phyloP scores from a whole-genome alignment of 1,140 invertebrate genomes.

The Nephila pilipes region DNA sequence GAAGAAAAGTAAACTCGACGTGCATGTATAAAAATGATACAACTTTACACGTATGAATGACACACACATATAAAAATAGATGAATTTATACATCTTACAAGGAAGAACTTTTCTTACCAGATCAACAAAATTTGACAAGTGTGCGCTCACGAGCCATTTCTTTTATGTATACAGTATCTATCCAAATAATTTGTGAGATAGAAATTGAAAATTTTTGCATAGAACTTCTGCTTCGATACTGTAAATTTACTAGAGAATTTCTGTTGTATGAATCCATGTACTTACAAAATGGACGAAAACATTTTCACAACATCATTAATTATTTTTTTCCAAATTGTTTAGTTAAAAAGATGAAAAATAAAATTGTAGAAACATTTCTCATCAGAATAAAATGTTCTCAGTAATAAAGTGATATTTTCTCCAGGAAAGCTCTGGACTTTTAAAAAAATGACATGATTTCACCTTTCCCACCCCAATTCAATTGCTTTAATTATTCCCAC shows the following conservation, averaged over 20 bases:
- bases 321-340: neutral
- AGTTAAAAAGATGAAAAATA: neutral
- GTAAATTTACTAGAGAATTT: conserved; percentile 1
- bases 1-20: conserved; percentile 2
- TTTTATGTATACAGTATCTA: neutral
- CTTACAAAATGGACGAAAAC: conserved; percentile 26
- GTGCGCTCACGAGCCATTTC: conserved; percentile 41
- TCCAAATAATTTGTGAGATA: neutral
- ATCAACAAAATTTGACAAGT: conserved; percentile 32
- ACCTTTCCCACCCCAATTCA: no score
- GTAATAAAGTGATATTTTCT: no score
- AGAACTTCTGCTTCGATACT: neutral
- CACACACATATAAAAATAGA: conserved; percentile 63
- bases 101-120: conserved; percentile 56
- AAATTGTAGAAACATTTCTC: no score
- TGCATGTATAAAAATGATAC: conserved; percentile 55
- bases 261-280: neutral
- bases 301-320: neutral
- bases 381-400: no score
- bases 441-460: no score
- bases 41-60: conserved; percentile 11
- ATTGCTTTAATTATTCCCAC: no score
- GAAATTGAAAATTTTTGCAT: neutral
- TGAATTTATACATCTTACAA: conserved; percentile 63
- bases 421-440: no score